Evolutionary conservation across 2,797 vertebrate species (phyloP), one percentile per base, ranked within the genome.

Genomic region (Microhierax caerulescens): DNA sequence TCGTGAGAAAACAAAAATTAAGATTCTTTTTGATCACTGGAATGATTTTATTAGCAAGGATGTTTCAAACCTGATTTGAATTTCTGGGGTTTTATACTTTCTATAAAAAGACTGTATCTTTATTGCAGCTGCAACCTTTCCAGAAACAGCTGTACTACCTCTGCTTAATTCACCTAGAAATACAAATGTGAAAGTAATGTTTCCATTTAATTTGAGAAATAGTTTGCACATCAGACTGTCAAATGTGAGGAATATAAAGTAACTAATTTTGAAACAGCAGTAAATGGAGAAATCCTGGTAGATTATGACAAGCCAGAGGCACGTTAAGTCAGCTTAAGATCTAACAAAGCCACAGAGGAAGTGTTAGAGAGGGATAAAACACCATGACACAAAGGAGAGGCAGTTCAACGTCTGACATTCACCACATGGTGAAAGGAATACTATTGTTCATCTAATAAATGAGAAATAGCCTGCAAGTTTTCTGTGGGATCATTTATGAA

Each of bases 91-190:
- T 92, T 63, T 86, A 48, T 45, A 47, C 61, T 96, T 96, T 90
- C 86, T 93, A 91, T 88, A 88, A 82, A 96, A 92, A 81, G 76
- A 79, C 74, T 82, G 59, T 70, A 79, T 92, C 70, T 96, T 95
- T 93, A 73, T 86, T 73, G 82, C 85, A 94, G 91, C 68, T 88
- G 74, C 85, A 27, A 74, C 65, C 43, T 87, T 93, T 90, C 95
- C 95, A 88, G n/a, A 64, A 90, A 72, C 76, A 85, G 91, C 68
- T 89, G 89, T 12, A 85, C 90, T 89, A 78, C 63, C 50, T 91
- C 93, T 95, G 65, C 86, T 84, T 91, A 85, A 80, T 64, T 86
- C 68, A 82, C 53, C 85, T 23, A 91, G 65, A 50, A 92, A 93
- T 79, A 93, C 68, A 91, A 95, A 90, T 17, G 69, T 76, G 90